Percentiles rank a stretch among this genome's conserved stretches.
Evolutionary conservation across 2,113 vertebrate genomes (phyloP).

Genomic region (Odontesthes bonariensis): DNA sequence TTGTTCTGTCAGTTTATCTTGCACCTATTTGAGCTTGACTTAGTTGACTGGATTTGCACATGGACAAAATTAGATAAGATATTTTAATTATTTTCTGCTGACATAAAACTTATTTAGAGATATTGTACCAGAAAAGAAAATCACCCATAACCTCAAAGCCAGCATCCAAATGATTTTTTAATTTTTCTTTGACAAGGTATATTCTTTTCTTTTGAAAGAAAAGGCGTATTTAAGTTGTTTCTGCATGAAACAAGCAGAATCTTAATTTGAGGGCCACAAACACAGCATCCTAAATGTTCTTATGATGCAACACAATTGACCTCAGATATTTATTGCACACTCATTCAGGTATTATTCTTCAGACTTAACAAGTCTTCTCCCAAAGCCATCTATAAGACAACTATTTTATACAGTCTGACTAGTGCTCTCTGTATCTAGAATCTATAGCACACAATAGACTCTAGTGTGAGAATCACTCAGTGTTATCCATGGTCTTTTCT

Average conservation of each 20-base stretch:
- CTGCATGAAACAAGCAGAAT: neutral
- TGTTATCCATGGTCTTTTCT: neutral
- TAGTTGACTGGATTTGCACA: too few species aligned
- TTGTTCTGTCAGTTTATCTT: neutral
- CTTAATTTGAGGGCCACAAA: neutral
- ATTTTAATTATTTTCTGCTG: too few species aligned
- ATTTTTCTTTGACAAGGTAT: too few species aligned
- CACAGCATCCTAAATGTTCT: neutral
- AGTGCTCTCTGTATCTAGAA: too few species aligned
- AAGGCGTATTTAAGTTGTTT: neutral
- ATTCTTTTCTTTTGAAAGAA: neutral
- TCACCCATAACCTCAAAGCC: too few species aligned
- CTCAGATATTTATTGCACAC: conserved; percentile 1
- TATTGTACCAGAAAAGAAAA: too few species aligned
- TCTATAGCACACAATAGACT: neutral
- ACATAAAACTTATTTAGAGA: too few species aligned
- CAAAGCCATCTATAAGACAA: neutral
- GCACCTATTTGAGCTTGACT: too few species aligned
- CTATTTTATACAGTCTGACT: too few species aligned
- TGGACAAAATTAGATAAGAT: too few species aligned
- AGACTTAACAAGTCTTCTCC: conserved; percentile 2
- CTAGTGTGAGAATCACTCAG: neutral
- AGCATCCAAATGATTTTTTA: too few species aligned
- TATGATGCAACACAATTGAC: neutral
- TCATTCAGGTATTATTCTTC: neutral